Evolutionary conservation across 2,888 invertebrate genomes (phyloP).

Genomic region (Biston stratarius): DNA sequence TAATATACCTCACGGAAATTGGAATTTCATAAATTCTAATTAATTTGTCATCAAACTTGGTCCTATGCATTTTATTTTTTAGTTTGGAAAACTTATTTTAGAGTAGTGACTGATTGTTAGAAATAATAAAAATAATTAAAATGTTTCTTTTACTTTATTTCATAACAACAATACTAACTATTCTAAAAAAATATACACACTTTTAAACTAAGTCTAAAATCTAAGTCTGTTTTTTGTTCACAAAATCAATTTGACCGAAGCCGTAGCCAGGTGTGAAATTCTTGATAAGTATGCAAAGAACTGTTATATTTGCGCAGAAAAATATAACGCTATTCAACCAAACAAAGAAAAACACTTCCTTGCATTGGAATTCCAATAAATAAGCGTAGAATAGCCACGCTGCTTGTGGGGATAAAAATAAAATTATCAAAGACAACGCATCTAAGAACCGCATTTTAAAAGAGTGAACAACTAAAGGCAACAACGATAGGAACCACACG

Average conservation of each 20-base stretch:
- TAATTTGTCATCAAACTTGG: constrained; percentile 25
- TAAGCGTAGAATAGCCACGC: constrained; percentile 97
- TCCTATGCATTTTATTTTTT: constrained; percentile 57
- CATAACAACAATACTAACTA: constrained; percentile 48
- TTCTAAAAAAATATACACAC: constrained; percentile 36
- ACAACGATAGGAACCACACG: constrained; percentile 96
- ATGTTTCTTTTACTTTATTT: constrained; percentile 47
- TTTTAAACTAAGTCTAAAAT: constrained; percentile 26
- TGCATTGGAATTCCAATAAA: constrained; percentile 94
- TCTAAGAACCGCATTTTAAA: constrained; percentile 85
- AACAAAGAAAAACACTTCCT: constrained; percentile 93
- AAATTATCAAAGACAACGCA: constrained; percentile 77
- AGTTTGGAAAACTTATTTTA: constrained; percentile 59
- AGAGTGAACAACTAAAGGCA: constrained; percentile 93
- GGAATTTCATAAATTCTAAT: constrained; percentile 16
- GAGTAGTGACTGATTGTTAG: constrained; percentile 61
- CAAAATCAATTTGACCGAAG: constrained; percentile 58
- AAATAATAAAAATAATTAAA: constrained; percentile 63
- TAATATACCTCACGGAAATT: constrained; percentile 35
- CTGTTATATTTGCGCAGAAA: constrained; percentile 92
- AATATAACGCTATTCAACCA: constrained; percentile 95
- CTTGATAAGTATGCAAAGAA: constrained; percentile 86
- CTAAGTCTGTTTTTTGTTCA: constrained; percentile 22
- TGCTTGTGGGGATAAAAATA: constrained; percentile 91
- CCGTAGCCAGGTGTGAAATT: constrained; percentile 69